Percentiles rank a stretch among this genome's conserved stretches.
Evolutionary conservation across 1,140 invertebrate genomes (phyloP).

Genomic region (Patella vulgata): DNA sequence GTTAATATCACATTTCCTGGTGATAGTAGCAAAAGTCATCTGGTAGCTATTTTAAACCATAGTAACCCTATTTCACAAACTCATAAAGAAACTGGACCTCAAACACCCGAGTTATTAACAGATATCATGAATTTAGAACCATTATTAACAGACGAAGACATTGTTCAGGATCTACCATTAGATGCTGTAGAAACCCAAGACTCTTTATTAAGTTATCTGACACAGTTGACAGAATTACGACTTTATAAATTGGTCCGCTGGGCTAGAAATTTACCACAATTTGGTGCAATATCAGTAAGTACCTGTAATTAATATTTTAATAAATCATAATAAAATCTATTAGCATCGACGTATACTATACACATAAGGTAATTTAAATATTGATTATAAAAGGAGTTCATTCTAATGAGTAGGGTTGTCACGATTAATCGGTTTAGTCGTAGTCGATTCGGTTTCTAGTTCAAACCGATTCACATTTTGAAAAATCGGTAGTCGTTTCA

Average conservation of each 20-base stretch:
- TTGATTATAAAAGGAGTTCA: no score
- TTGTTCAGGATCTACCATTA: slow-evolving; percentile 37
- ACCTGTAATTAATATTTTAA: slow-evolving; percentile 1
- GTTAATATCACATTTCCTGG: slow-evolving; percentile 11
- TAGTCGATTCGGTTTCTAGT: no score
- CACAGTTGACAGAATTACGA: slow-evolving; percentile 85
- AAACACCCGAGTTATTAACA: slow-evolving; percentile 55
- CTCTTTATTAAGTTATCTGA: slow-evolving; percentile 53
- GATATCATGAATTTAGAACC: slow-evolving; percentile 64
- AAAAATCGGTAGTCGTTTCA: no score
- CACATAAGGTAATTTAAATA: no score
- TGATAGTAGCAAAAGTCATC: slow-evolving; percentile 21
- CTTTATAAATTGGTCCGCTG: slow-evolving; percentile 98
- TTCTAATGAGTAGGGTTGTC: no score
- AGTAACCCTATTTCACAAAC: slow-evolving; percentile 22
- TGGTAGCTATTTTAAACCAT: slow-evolving; percentile 55
- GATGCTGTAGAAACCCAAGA: slow-evolving; percentile 26
- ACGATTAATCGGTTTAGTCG: no score
- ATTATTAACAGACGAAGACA: slow-evolving; percentile 61
- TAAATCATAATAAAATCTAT: no score
- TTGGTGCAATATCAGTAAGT: slow-evolving; percentile 85
- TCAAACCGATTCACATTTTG: no score
- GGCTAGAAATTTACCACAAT: slow-evolving; percentile 96
- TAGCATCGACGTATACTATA: no score
- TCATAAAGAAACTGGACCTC: slow-evolving; percentile 19